Evolutionary conservation across 1,140 invertebrate species (phyloP), one percentile per base, ranked within the genome.

Genomic region (Euura lappo): DNA sequence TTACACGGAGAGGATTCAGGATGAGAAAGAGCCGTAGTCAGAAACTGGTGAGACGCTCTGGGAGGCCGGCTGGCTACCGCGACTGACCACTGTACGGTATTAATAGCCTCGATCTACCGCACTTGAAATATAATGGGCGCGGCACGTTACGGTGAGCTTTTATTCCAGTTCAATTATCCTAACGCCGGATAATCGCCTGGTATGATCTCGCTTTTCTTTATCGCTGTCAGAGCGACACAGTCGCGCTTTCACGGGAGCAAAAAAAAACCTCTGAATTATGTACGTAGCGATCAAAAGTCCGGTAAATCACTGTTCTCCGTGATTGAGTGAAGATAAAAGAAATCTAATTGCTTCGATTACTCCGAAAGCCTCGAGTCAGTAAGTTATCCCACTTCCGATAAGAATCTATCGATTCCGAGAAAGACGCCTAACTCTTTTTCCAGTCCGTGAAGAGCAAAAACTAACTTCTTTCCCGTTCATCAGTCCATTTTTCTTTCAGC

Each of bases 91-190:
- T 60, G 51, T n/a, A 60, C 51, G 13, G 51, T 60, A 60, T 60
- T 60, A 60, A 60, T 60, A 60, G 51, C 51, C 51, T 60, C 51
- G 51, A 60, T 60, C 51, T 60, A n/a, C 51, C 51, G 51, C 51
- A n/a, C 13, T 60, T 8, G 51, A 60, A 60, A n/a, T n/a, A n/a
- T n/a, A 60, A 60, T 60, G 51, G 51, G 51, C 13, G 51, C 51
- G 51, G 51, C 13, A 28, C 28, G 28, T 28, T 28, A 28, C 28
- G 51, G 76, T 79, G 73, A 76, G 81, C 81, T 81, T 83, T 83
- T 80, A 78, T 82, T 81, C 76, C 81, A 71, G 74, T 81, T 82
- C 81, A 82, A 83, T 83, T 79, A 80, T 80, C 76, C 77, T 75
- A 74, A 79, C 72, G 80, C 74, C 70, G 73, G 76, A 72, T 82